Evolutionary conservation across 2,113 vertebrate genomes (phyloP).

Genomic region (Sinosuthora webbiana): DNA sequence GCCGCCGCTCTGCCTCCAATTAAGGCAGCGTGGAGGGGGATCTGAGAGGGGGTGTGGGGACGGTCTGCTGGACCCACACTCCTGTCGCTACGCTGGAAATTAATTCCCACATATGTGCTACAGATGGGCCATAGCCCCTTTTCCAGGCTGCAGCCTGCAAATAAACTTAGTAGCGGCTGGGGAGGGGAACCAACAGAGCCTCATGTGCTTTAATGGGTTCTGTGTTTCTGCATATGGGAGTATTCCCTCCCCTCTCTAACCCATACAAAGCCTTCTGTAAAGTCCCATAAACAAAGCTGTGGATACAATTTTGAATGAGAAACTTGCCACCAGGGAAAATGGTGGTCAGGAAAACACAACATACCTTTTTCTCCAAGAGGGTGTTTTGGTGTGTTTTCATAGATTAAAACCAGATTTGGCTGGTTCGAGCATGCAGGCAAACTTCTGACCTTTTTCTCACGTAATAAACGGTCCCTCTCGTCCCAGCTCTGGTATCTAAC

Average conservation of each 20-base stretch:
- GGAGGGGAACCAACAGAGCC: not conserved
- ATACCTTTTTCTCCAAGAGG: not conserved
- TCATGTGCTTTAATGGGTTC: not conserved
- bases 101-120: not conserved
- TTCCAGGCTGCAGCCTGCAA: not conserved
- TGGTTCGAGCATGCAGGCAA: slow-evolving; percentile 30
- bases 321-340: slow-evolving; percentile 19
- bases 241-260: not conserved
- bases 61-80: not conserved
- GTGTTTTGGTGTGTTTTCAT: slow-evolving; percentile 2
- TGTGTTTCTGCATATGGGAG: not conserved
- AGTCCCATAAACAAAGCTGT: slow-evolving; percentile 1
- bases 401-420: slow-evolving; percentile 41
- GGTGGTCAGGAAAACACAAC: not conserved
- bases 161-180: slow-evolving; percentile 17
- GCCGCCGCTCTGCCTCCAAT: not conserved
- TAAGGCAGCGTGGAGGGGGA: not conserved
- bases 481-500: not conserved
- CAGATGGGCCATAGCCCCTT: slow-evolving; percentile 9
- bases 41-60: not conserved
- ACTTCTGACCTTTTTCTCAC: slow-evolving; percentile 40
- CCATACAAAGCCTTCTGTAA: not conserved
- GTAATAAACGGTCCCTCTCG: not conserved
- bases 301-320: not conserved
- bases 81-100: not conserved